Evolutionary conservation across 1,140 invertebrate species (phyloP).

Genomic region (Mizuhopecten yessoensis): DNA sequence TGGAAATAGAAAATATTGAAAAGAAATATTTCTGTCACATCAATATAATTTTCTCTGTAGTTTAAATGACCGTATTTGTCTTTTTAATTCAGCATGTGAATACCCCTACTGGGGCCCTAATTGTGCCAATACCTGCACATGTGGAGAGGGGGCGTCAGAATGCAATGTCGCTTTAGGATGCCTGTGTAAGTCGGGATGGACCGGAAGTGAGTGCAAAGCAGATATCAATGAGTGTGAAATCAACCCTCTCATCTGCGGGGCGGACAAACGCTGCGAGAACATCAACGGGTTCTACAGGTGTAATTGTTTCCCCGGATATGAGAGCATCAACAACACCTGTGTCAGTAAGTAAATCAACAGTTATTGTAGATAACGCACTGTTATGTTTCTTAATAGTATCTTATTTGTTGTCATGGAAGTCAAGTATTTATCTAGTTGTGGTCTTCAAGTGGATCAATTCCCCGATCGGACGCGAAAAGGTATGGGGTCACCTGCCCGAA

Average conservation of each 20-base stretch:
- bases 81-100: slow-evolving; percentile 40
- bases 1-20: too few relatives aligned
- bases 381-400: neutral
- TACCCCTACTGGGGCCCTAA: slow-evolving; percentile 46
- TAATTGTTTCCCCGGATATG: slow-evolving; percentile 45
- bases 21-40: neutral
- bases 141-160: slow-evolving; percentile 47
- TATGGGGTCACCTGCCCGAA: too few relatives aligned
- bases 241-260: slow-evolving; percentile 45
- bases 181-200: slow-evolving; percentile 50
- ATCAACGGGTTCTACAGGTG: slow-evolving; percentile 50
- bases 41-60: neutral
- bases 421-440: too few relatives aligned
- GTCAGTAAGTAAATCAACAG: neutral
- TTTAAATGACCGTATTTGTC: slow-evolving; percentile 14
- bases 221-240: slow-evolving; percentile 59
- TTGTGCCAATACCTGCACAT: slow-evolving; percentile 47
- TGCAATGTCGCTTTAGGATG: slow-evolving; percentile 49
- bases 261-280: slow-evolving; percentile 52
- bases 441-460: too few relatives aligned
- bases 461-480: too few relatives aligned
- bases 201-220: slow-evolving; percentile 36
- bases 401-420: neutral
- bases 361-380: neutral
- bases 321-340: neutral